A percentile compares a stretch with the other conserved stretches of the same genome.
Conservation (phyloP, 2,113 vertebrate genomes). For the Proteles cristata region DNA sequence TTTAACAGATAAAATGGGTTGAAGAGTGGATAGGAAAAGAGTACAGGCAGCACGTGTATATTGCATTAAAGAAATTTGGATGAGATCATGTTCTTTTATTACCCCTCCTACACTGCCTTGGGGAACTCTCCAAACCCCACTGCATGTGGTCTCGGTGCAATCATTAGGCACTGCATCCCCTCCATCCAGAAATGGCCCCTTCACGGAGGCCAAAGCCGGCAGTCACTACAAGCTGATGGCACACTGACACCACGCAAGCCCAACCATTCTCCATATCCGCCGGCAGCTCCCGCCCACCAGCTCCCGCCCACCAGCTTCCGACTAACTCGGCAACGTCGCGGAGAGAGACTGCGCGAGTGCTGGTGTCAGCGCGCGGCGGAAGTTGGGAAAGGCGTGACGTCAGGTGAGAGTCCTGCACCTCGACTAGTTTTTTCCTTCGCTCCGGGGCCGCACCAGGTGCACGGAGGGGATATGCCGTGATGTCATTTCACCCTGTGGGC, state of each 20-base stretch:
- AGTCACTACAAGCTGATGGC: neutral
- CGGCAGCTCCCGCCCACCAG: accelerated
- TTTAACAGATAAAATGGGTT: neutral
- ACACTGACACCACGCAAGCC: accelerated
- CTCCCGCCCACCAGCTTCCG: neutral
- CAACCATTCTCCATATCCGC: accelerated
- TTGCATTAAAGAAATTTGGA: neutral
- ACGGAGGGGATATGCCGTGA: accelerated
- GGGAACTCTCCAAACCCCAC: neutral
- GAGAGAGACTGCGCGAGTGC: accelerated
- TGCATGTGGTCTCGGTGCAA: accelerated
- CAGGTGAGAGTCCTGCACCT: neutral
- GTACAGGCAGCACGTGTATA: neutral
- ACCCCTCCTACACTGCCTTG: too few species aligned
- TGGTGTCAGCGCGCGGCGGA: neutral
- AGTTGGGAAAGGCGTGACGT: accelerated
- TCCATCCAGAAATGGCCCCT: too few species aligned
- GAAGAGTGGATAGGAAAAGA: neutral
- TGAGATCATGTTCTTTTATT: neutral
- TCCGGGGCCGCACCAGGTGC: neutral
- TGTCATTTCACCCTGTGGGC: neutral
- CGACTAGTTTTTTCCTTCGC: neutral
- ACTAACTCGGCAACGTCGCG: neutral
- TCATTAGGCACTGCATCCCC: neutral
- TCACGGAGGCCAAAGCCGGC: neutral